Conservation (phyloP, 2,113 vertebrate species). For the Galeopterus variegatus region DNA sequence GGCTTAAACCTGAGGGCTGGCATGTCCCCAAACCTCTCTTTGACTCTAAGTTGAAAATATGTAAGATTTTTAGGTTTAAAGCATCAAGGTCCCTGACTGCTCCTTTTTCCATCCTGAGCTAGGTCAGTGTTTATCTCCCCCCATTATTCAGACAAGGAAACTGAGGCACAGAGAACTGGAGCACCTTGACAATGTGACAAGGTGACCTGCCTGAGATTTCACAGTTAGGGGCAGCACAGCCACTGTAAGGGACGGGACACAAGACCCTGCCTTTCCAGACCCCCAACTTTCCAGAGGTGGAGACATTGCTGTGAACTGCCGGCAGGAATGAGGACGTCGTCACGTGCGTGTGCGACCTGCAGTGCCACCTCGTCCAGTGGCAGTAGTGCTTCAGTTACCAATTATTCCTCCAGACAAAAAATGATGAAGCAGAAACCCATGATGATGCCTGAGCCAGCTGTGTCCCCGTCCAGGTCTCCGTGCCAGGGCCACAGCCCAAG, state of each 20-base stretch:
- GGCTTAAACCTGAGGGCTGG: not conserved
- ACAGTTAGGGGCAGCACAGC: not conserved
- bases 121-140: not conserved
- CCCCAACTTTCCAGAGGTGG: not conserved
- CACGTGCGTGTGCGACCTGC: accelerated
- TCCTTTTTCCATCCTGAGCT: not conserved
- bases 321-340: accelerated
- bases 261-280: no score
- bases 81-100: not conserved
- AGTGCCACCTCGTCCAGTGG: not conserved
- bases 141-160: not conserved
- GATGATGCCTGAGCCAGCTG: not conserved
- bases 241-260: not conserved
- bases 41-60: not conserved
- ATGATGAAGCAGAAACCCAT: not conserved
- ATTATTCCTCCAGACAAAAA: not conserved
- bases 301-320: not conserved
- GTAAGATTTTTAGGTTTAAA: not conserved
- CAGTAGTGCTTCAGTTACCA: accelerated
- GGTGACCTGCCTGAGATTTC: not conserved
- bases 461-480: not conserved
- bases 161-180: not conserved
- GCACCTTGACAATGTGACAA: not conserved
- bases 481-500: no score
- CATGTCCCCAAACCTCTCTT: not conserved